These are phyloP conservation scores for Diarsia rubi DNA, from an alignment of 2,888 invertebrate species.

Conservation along the genomic window DNA sequence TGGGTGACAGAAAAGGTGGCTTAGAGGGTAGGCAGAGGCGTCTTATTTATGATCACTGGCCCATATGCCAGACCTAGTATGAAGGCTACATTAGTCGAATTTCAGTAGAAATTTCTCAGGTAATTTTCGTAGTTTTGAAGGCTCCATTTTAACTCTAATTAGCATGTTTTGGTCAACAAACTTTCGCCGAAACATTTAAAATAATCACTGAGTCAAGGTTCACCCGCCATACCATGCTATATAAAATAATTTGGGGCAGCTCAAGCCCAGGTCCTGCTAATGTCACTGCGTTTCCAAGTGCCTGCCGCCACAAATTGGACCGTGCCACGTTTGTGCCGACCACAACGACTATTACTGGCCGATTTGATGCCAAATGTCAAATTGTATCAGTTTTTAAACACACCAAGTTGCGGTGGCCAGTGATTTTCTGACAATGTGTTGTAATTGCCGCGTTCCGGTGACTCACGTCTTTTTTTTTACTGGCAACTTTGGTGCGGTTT, in stretches of 20 bases:
- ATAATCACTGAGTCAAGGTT: constrained; percentile 14
- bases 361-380: constrained; percentile 69
- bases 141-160: background rate
- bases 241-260: constrained; percentile 49
- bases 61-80: background rate
- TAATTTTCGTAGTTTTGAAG: background rate
- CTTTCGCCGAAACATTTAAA: constrained; percentile 19
- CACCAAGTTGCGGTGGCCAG: constrained; percentile 61
- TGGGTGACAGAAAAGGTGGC: constrained; percentile 16
- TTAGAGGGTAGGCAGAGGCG: background rate
- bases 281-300: constrained; percentile 59
- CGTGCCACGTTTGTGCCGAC: constrained; percentile 48
- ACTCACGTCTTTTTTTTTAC: constrained; percentile 52
- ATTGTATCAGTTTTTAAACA: constrained; percentile 66
- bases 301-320: constrained; percentile 64
- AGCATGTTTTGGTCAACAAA: background rate
- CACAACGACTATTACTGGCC: constrained; percentile 63
- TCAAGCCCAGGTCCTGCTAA: constrained; percentile 49
- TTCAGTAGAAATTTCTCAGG: background rate
- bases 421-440: constrained; percentile 82
- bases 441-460: constrained; percentile 72
- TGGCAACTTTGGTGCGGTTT: constrained; percentile 56
- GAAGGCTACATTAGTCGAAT: background rate
- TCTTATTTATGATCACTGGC: background rate
- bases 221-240: constrained; percentile 6